Evolutionary conservation across 2,797 vertebrate species (phyloP), one percentile per base, ranked within the genome.

Genomic region (Hoplostethus atlanticus): DNA sequence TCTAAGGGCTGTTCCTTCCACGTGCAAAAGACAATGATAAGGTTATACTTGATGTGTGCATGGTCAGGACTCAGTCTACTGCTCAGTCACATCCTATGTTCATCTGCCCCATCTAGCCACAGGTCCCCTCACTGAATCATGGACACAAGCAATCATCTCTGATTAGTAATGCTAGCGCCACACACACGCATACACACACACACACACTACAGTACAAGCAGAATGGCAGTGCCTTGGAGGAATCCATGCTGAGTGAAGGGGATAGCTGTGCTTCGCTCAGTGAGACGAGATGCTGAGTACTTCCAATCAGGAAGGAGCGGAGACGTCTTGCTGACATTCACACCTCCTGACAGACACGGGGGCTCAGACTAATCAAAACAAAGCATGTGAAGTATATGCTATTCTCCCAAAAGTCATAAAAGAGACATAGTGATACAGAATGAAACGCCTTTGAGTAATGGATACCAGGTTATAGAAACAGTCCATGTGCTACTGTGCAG

Each of bases 11-110:
- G 62, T 61, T 79, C 36, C 25, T 61, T 79, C 36, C 31, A 30
- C 10, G 53, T 42, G 70, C 16, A 28, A 80, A 73, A 57, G 44
- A 68, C 21, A 68, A 68, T 21, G 52, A 59, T 75, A 73, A 74
- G 64, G 77, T 84, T 64, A 75, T 68, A 28, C 56, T 79, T 36
- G 62, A 83, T 65, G 72, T 64, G 74, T 64, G 68, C 58, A 59
- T 69, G 71, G 62, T 68, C 67, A 76, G 68, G 70, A 63, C 64
- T 57, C 54, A 42, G 51, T 71, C 71, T 77, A 66, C 87, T 84
- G 68, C 73, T 73, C 80, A 80, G 85, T 91, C 89, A 90, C 86
- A 86, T 89, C 83, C 59, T 77, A 80, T 88, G 83, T 78, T 83
- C 73, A 68, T 88, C 84, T 81, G 36, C 60, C 58, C 67, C 76